phyloP scores from a whole-genome alignment of 2,888 invertebrate species.

The Cryptus viduatorius region DNA sequence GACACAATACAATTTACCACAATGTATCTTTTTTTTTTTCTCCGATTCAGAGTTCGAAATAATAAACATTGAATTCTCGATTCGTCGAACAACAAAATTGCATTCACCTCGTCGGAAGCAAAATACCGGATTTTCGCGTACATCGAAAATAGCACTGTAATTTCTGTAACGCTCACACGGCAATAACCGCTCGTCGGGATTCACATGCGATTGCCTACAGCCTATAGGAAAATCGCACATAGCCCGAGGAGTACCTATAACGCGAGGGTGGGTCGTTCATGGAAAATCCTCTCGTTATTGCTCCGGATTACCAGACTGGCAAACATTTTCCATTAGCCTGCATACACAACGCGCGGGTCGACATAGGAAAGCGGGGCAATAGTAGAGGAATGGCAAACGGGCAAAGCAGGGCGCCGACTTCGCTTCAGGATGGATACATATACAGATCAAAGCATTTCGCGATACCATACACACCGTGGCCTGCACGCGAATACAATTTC shows the following conservation, averaged over 20 bases:
- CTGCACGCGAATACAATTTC: constrained; percentile 48
- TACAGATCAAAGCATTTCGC: constrained; percentile 58
- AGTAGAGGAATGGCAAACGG: background rate
- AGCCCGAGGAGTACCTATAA: constrained; percentile 17
- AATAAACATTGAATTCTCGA: background rate
- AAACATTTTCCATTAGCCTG: constrained; percentile 67
- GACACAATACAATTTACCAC: too few relatives aligned
- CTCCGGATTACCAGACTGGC: constrained; percentile 64
- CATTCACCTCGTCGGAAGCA: background rate
- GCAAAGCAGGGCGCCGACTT: constrained; percentile 18
- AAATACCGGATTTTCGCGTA: constrained; percentile 13
- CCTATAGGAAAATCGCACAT: constrained; percentile 22
- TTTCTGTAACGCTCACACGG: background rate
- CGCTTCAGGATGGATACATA: constrained; percentile 26
- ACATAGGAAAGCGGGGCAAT: constrained; percentile 25
- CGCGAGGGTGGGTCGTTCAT: constrained; percentile 21
- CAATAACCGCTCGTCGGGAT: background rate
- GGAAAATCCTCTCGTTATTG: constrained; percentile 68
- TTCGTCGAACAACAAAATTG: background rate
- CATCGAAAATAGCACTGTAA: background rate
- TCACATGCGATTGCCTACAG: constrained; percentile 1
- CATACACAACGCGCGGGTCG: constrained; percentile 27
- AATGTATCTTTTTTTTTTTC: background rate
- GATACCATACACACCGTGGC: constrained; percentile 48
- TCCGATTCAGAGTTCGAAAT: background rate